Base-by-base conservation (phyloP, 1,140 invertebrate species). In the Drosophila pectinifera region DNA sequence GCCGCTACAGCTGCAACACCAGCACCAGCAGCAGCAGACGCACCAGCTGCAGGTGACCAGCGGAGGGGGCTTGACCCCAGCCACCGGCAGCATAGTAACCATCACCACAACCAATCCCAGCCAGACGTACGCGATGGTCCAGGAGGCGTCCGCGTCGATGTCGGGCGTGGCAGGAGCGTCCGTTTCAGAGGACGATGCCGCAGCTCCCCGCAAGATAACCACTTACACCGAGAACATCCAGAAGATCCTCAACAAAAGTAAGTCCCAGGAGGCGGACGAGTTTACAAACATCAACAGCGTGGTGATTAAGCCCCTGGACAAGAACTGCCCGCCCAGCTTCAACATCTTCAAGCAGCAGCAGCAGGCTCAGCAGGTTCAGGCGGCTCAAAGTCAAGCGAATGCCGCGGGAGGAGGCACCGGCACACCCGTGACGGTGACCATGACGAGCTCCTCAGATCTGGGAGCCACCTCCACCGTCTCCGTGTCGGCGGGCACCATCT, bases 51-150 rank as follows among this genome's bases (percentile, higher is more conserved):
- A 94, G 34, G 67, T 57, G 67, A 70, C 41, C 92, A 94, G 16
- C 94, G 94, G 16, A 93, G 94, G 93, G 93, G 65, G 94, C 92
- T 10, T 77, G 31, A 39, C 73, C 0, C 61, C 83, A 0, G 54
- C 69, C 34, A 84, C 94, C 2, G 78, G 83, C 38, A 89, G 85
- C 22, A 80, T 90, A 51, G 82, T 90, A 8, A 88, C 90, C 4
- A 91, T 90, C 92, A 42, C 94, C 91, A 58, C 92, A 91, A 67
- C 92, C 92, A 70, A 94, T 94, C 61, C 84, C 11, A 77, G 75
- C 31, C 81, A 93, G 59, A 91, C 68, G 3, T 90, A 73, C 18
- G 59, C 78, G 5, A 70, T 89, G 78, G 72, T 89, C 7, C 81
- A 80, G 57, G 67, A 78, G 7, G 67, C 67, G 0, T 2, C 48